phyloP scores from a whole-genome alignment of 2,888 invertebrate species.

The Pristionchus fissidentatus region DNA sequence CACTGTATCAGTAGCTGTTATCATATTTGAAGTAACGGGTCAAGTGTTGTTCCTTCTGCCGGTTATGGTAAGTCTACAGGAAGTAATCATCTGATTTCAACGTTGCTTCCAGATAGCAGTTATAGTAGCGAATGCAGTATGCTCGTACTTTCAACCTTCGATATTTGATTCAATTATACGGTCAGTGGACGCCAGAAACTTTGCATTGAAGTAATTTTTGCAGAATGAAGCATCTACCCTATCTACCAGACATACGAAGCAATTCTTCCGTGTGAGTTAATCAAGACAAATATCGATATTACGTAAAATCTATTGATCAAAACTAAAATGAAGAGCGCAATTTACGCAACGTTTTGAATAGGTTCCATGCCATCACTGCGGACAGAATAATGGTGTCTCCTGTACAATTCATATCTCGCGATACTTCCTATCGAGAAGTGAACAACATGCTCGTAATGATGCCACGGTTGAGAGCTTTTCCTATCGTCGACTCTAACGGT shows the following conservation, averaged over 20 bases:
- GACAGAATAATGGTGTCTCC: slow-evolving; percentile 92
- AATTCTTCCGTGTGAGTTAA: slow-evolving; percentile 60
- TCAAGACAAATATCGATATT: too few species aligned
- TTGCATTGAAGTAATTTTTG: not conserved
- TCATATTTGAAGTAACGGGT: slow-evolving; percentile 98
- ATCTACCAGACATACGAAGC: slow-evolving; percentile 87
- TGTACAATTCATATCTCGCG: slow-evolving; percentile 79
- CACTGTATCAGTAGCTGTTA: slow-evolving; percentile 94
- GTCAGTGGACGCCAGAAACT: not conserved
- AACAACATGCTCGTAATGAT: slow-evolving; percentile 87
- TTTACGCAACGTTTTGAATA: slow-evolving; percentile 43
- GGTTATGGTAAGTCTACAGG: slow-evolving; percentile 86
- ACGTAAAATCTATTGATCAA: too few species aligned
- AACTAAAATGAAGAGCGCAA: too few species aligned
- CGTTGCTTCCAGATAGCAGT: slow-evolving; percentile 86
- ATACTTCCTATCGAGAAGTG: slow-evolving; percentile 83
- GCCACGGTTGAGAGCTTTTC: slow-evolving; percentile 86
- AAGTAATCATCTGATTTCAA: not conserved
- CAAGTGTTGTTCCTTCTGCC: slow-evolving; percentile 97
- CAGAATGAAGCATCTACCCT: slow-evolving; percentile 95
- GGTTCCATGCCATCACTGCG: slow-evolving; percentile 79
- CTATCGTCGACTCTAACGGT: slow-evolving; percentile 85
- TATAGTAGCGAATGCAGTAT: slow-evolving; percentile 93
- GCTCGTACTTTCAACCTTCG: slow-evolving; percentile 93
- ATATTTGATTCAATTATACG: slow-evolving; percentile 96